Base-by-base conservation (phyloP, 2,888 invertebrate species). In the Cactoblastis cactorum region DNA sequence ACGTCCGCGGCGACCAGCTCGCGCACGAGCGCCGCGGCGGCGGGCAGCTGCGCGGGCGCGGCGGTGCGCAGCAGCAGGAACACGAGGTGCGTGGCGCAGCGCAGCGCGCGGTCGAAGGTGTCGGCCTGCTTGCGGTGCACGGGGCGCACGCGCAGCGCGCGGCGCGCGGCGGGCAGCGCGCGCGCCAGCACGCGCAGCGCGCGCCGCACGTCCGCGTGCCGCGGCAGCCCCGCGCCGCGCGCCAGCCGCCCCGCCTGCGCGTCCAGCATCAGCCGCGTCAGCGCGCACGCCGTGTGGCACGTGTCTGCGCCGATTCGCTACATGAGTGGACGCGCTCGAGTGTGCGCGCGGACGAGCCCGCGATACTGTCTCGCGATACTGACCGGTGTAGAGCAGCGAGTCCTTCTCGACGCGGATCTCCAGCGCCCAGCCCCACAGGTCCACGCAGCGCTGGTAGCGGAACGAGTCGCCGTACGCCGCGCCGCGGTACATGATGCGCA, bases 391-490 rank as follows among this genome's bases (percentile, higher is more conserved):
- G 53, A 94, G 86, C 76, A 95, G 92, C 48, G 96, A 93, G 86
- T 95, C 95, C 74, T 94, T 94, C 66, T 92, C 91, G 12, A 96
- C 93, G 59, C 97, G 92, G 56, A 97, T 92, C 77, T 95, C 93
- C 51, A 97, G 90, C 49, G 95, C 95, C 80, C 96, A 93, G 54
- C 92, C 91, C 97, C 97, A 98, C 51, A 97, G 90, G 77, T 96
- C 95, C 57, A 96, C 94, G 83, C 97, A 97, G 57, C 94, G 91
- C 79, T 96, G 95, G 80, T 95, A 95, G 50, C 93, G 91, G 71
- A 93, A 81, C 19, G 93, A 91, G 73, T 95, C 94, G 3, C 93
- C 94, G 78, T 94, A 94, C 0, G 93, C 91, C 1, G 95, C 94
- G 49, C 95, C 95, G 56, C 93, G 45, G 52, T 53, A 43, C 53